Percentiles rank a stretch among this genome's conserved stretches.
Conservation (phyloP, 2,888 invertebrate species). For the Lomographa bimaculata region DNA sequence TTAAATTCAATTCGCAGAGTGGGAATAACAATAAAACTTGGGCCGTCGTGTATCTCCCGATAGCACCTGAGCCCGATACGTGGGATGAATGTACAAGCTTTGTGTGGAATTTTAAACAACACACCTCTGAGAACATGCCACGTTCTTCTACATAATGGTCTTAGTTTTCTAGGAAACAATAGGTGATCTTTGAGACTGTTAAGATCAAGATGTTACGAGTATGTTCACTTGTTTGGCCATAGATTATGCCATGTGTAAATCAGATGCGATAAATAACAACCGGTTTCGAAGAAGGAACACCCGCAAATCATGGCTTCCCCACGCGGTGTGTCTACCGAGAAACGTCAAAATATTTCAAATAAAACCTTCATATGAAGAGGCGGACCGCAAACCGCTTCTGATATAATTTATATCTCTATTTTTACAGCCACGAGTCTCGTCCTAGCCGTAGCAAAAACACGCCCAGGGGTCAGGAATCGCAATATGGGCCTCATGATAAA, state of each 20-base stretch:
- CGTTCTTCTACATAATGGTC: background rate
- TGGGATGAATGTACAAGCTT: slow-evolving; percentile 56
- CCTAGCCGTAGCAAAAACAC: slow-evolving; percentile 57
- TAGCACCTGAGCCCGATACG: slow-evolving; percentile 73
- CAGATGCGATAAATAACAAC: slow-evolving; percentile 50
- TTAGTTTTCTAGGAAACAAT: too few relatives aligned
- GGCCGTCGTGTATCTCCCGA: slow-evolving; percentile 63
- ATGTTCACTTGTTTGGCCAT: background rate
- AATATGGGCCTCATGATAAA: slow-evolving; percentile 73
- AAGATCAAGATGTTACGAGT: slow-evolving; percentile 9
- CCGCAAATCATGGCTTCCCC: slow-evolving; percentile 44
- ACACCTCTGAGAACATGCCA: slow-evolving; percentile 5
- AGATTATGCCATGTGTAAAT: slow-evolving; percentile 24
- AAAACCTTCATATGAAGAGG: slow-evolving; percentile 59
- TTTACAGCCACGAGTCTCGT: slow-evolving; percentile 58
- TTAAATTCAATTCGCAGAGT: slow-evolving; percentile 82
- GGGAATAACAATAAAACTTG: slow-evolving; percentile 78
- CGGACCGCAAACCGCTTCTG: slow-evolving; percentile 57
- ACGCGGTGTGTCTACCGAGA: slow-evolving; percentile 61
- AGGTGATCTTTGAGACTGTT: too few relatives aligned
- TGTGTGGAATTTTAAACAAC: slow-evolving; percentile 42
- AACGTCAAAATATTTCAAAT: slow-evolving; percentile 79
- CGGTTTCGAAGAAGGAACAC: slow-evolving; percentile 64
- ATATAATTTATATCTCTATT: slow-evolving; percentile 71
- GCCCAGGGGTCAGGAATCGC: slow-evolving; percentile 66